phyloP scores from a whole-genome alignment of 2,797 vertebrate genomes.

The Scolopax bukidnonensis region DNA sequence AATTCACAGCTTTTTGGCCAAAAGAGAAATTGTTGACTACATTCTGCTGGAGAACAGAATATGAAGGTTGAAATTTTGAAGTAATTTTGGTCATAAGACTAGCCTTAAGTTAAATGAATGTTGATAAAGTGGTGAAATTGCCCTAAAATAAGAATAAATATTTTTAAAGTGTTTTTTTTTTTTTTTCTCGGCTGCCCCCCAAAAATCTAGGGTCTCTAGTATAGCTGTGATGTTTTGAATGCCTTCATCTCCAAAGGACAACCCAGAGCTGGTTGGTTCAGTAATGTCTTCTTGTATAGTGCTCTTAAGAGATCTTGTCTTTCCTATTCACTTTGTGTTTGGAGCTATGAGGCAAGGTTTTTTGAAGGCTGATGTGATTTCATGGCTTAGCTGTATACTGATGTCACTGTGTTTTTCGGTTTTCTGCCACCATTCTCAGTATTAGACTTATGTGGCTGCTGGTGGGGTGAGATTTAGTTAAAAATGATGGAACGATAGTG shows the following conservation, averaged over 20 bases:
- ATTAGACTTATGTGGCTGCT: background rate
- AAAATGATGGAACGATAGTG: background rate
- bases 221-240: background rate
- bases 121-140: background rate
- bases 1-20: background rate
- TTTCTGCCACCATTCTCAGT: background rate
- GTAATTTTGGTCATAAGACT: background rate
- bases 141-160: background rate
- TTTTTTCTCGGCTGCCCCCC: background rate
- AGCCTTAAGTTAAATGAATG: background rate
- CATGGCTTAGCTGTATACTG: background rate
- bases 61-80: background rate
- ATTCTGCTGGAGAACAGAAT: background rate
- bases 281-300: background rate
- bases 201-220: background rate
- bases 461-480: background rate
- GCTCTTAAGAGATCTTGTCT: background rate
- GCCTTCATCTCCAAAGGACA: background rate
- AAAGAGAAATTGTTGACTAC: background rate
- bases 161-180: background rate
- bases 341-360: background rate
- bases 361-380: background rate
- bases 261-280: background rate
- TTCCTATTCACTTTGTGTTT: background rate
- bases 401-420: background rate